These are phyloP conservation scores for Cotesia glomerata DNA, from an alignment of 1,140 invertebrate genomes.

Conservation along the genomic window DNA sequence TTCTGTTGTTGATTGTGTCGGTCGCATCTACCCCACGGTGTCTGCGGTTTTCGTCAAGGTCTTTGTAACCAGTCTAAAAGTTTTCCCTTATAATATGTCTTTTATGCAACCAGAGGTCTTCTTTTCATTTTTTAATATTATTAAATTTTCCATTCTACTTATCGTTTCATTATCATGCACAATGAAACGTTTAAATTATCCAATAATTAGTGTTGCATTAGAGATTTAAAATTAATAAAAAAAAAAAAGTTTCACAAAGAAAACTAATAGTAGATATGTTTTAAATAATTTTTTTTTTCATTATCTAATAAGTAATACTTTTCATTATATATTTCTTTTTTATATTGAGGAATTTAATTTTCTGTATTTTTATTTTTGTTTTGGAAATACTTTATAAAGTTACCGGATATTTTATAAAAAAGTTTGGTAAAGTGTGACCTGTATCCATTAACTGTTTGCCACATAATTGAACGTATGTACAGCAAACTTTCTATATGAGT, in stretches of 20 bases:
- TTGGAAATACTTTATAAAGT: too few relatives aligned
- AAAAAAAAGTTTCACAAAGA: too few relatives aligned
- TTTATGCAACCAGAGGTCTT: background rate
- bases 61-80: background rate
- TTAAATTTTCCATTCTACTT: too few relatives aligned
- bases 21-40: background rate
- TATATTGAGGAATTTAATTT: background rate
- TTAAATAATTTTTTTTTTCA: too few relatives aligned
- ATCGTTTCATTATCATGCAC: too few relatives aligned
- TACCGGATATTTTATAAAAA: background rate
- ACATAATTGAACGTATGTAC: too few relatives aligned
- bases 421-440: constrained; percentile 5
- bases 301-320: background rate
- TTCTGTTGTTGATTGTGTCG: background rate
- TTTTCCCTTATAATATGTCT: background rate
- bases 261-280: too few relatives aligned
- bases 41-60: constrained; percentile 19
- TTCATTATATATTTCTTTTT: background rate
- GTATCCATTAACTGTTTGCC: constrained; percentile 1
- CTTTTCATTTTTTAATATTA: background rate
- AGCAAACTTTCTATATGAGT: too few relatives aligned
- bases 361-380: constrained; percentile 2
- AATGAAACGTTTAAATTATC: too few relatives aligned
- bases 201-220: too few relatives aligned
- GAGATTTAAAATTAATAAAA: too few relatives aligned